Percentiles rank a stretch among this genome's conserved stretches.
Evolutionary conservation across 2,888 invertebrate genomes (phyloP).

Genomic region (Drosophila prolongata): DNA sequence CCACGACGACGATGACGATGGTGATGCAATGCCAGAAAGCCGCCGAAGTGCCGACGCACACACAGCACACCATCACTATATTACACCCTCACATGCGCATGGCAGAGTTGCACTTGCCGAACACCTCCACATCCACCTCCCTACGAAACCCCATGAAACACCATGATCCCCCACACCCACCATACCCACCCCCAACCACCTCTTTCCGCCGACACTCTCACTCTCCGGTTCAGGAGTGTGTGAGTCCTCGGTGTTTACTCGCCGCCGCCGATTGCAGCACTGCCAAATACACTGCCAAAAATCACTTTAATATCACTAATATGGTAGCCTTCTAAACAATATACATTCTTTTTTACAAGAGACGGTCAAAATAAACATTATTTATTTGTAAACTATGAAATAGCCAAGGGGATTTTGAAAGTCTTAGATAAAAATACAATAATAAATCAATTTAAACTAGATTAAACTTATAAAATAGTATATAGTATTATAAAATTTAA

Average conservation of each 20-base stretch:
- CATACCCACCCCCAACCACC: conserved; percentile 9
- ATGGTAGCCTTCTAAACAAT: no score
- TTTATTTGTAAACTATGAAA: no score
- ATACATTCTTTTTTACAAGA: no score
- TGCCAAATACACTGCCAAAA: conserved; percentile 6
- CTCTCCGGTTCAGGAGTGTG: conserved; percentile 50
- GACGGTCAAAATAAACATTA: no score
- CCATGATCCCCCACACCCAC: neutral
- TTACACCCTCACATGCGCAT: conserved; percentile 21
- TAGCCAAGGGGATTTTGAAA: no score
- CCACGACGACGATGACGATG: conserved; percentile 28
- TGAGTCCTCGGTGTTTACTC: conserved; percentile 60
- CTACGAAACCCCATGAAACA: neutral
- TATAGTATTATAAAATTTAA: no score
- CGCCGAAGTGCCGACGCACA: conserved; percentile 37
- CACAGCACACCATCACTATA: conserved; percentile 13
- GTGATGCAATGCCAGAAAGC: conserved; percentile 63
- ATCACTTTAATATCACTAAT: neutral
- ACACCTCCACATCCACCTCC: neutral
- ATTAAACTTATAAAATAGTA: no score
- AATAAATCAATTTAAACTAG: no score
- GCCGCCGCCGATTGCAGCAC: conserved; percentile 51
- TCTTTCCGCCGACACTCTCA: conserved; percentile 33
- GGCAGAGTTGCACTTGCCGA: conserved; percentile 34
- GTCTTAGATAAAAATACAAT: no score